These are phyloP conservation scores for Xiphophorus birchmanni DNA, from an alignment of 2,797 vertebrate genomes.

Conservation along the genomic window DNA sequence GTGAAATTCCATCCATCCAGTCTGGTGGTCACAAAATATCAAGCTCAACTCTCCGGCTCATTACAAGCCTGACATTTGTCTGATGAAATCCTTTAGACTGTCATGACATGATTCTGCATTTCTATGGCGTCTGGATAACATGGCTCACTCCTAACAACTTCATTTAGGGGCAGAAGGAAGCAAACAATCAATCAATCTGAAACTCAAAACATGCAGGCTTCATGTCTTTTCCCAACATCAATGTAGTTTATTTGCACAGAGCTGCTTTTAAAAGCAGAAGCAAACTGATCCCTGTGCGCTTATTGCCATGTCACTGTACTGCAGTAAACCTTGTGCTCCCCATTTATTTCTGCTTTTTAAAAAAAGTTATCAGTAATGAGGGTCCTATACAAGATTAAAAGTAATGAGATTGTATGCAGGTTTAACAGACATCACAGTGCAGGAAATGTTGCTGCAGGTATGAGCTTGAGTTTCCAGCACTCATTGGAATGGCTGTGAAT, in stretches of 20 bases:
- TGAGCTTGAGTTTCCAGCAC: no score
- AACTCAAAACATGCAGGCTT: conserved; percentile 30
- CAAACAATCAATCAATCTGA: conserved; percentile 66
- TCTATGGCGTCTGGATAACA: conserved; percentile 59
- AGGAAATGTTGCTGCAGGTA: background rate
- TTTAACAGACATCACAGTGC: background rate
- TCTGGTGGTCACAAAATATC: conserved; percentile 42
- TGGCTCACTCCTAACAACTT: conserved; percentile 47
- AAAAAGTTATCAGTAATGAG: background rate
- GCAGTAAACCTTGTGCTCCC: conserved; percentile 42
- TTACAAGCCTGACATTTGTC: conserved; percentile 48
- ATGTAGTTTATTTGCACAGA: conserved; percentile 69
- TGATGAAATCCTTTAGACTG: conserved; percentile 51
- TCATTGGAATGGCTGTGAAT: background rate
- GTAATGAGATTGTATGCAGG: background rate
- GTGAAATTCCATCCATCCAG: conserved; percentile 52
- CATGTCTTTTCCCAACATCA: conserved; percentile 68
- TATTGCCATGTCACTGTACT: conserved; percentile 57
- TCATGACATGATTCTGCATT: conserved; percentile 39
- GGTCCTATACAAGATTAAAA: background rate
- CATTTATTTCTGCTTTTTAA: background rate
- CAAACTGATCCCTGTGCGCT: conserved; percentile 22
- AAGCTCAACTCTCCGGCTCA: conserved; percentile 48
- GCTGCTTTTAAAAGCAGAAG: conserved; percentile 58
- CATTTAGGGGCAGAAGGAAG: conserved; percentile 49